phyloP scores from a whole-genome alignment of 1,140 invertebrate species.

The Bombus haemorrhoidalis region DNA sequence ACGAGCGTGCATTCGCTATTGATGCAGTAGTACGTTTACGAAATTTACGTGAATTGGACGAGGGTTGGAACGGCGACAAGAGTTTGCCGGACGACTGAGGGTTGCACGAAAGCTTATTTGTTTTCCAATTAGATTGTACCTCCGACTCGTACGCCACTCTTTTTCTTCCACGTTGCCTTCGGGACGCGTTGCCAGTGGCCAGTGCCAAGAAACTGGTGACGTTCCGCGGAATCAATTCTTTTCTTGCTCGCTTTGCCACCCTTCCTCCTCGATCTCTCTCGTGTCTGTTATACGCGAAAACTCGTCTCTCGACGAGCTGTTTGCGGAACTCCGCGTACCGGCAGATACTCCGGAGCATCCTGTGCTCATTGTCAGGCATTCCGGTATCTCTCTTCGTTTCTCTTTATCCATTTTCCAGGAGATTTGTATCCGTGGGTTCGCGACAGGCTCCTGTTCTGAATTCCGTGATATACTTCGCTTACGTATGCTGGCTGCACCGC shows the following conservation, averaged over 20 bases:
- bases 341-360: constrained; percentile 46
- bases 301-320: constrained; percentile 41
- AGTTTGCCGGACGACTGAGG: too few species aligned
- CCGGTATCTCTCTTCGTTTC: constrained; percentile 5
- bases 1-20: not conserved
- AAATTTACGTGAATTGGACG: not conserved
- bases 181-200: constrained; percentile 7
- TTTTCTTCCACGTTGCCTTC: not conserved
- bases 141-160: not conserved
- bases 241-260: constrained; percentile 16
- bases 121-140: constrained; percentile 42
- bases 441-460: constrained; percentile 55
- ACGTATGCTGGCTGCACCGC: constrained; percentile 32
- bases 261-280: not conserved
- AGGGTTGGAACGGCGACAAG: not conserved
- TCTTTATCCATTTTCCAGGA: constrained; percentile 52
- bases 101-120: constrained; percentile 26
- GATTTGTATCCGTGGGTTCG: constrained; percentile 61
- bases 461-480: constrained; percentile 60
- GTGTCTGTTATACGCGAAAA: constrained; percentile 31
- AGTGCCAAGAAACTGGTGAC: constrained; percentile 57
- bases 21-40: not conserved
- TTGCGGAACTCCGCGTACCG: constrained; percentile 45
- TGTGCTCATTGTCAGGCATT: constrained; percentile 38
- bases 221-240: constrained; percentile 57